Evolutionary conservation across 2,888 invertebrate genomes (phyloP).

Genomic region (Drosophila mettleri): DNA sequence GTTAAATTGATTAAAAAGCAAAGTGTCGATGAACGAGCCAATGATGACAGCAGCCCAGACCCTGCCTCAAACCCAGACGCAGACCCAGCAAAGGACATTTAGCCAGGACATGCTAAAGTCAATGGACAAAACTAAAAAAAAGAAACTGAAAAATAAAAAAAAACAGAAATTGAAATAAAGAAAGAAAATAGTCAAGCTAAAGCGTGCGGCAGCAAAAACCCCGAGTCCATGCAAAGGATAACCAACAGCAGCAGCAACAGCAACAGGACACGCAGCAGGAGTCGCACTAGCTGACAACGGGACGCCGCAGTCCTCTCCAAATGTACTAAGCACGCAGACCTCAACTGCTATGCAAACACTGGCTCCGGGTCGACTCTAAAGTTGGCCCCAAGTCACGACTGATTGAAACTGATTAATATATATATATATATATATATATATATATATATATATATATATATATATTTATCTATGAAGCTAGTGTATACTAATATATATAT

Average conservation of each 20-base stretch:
- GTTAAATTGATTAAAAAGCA: slow-evolving; percentile 83
- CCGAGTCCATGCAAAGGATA: slow-evolving; percentile 36
- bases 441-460: too few relatives aligned
- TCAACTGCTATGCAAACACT: neutral
- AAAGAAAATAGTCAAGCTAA: neutral
- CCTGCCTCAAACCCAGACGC: slow-evolving; percentile 4
- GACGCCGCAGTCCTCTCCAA: slow-evolving; percentile 14
- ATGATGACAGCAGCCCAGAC: slow-evolving; percentile 71
- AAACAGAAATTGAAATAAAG: neutral
- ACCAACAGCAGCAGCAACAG: slow-evolving; percentile 11
- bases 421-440: too few relatives aligned
- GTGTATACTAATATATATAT: too few relatives aligned
- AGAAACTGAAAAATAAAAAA: too few relatives aligned
- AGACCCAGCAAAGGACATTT: slow-evolving; percentile 17
- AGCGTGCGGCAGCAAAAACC: slow-evolving; percentile 23
- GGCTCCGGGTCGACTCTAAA: slow-evolving; percentile 1
- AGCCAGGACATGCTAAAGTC: slow-evolving; percentile 59
- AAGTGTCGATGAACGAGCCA: slow-evolving; percentile 81
- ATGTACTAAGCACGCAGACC: slow-evolving; percentile 13
- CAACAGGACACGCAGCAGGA: slow-evolving; percentile 16
- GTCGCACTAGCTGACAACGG: slow-evolving; percentile 24
- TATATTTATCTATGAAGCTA: too few relatives aligned
- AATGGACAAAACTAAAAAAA: slow-evolving; percentile 34
- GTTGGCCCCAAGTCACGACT: neutral
- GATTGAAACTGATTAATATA: too few relatives aligned